Conservation (phyloP, 92 coral and sea anemone genomes). For the Heliopora coerulea region DNA sequence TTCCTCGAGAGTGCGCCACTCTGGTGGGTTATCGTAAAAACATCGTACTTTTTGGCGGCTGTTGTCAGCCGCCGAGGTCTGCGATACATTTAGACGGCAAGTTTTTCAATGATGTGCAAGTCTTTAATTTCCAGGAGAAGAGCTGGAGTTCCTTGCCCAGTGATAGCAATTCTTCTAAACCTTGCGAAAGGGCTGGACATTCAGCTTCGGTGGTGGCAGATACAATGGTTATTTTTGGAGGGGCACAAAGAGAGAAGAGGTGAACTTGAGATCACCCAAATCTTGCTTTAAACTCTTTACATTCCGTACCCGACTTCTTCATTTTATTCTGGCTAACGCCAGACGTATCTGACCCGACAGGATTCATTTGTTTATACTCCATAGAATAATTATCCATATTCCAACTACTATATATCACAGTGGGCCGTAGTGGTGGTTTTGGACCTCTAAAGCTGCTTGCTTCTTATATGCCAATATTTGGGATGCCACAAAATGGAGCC, state of each 20-base stretch:
- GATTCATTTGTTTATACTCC: too few relatives aligned
- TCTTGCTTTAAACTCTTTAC: neutral
- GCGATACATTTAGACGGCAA: constrained; percentile 69
- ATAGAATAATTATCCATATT: too few relatives aligned
- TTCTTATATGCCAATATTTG: too few relatives aligned
- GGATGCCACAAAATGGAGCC: too few relatives aligned
- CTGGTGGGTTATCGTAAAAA: constrained; percentile 59
- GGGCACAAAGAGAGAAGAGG: constrained; percentile 96
- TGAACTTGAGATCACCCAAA: constrained; percentile 8
- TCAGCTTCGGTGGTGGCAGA: constrained; percentile 79
- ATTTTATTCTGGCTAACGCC: too few relatives aligned
- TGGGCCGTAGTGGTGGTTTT: too few relatives aligned
- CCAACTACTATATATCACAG: too few relatives aligned
- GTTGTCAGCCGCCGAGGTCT: constrained; percentile 86
- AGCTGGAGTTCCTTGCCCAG: constrained; percentile 76
- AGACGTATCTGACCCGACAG: too few relatives aligned
- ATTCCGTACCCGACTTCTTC: too few relatives aligned
- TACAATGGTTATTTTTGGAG: constrained; percentile 89
- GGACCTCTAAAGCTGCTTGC: too few relatives aligned
- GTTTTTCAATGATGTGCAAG: constrained; percentile 75
- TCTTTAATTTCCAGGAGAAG: constrained; percentile 51
- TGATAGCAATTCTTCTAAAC: constrained; percentile 36
- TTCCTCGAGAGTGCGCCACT: constrained; percentile 91
- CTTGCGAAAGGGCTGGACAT: constrained; percentile 93
- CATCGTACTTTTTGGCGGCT: constrained; percentile 82